Percentiles rank a stretch among this genome's conserved stretches.
phyloP scores from a whole-genome alignment of 1,140 invertebrate species.

The Mylabris phalerata region DNA sequence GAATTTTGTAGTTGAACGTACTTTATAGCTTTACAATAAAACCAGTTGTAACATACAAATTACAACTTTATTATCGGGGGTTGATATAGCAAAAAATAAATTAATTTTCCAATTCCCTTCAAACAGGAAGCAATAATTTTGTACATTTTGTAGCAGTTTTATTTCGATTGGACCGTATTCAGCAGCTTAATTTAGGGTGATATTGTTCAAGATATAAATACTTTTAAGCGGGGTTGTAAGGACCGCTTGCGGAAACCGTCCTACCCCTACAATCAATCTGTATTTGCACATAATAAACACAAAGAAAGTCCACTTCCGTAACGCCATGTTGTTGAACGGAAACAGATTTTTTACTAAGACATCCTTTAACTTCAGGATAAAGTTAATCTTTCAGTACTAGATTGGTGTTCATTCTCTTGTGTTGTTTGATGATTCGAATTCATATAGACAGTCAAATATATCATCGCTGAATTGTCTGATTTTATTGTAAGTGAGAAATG shows the following conservation, averaged over 20 bases:
- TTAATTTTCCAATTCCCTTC: constrained; percentile 9
- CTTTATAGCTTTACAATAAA: constrained; percentile 13
- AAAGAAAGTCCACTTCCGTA: constrained; percentile 19
- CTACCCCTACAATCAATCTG: constrained; percentile 17
- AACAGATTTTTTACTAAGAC: constrained; percentile 17
- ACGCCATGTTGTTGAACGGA: constrained; percentile 13
- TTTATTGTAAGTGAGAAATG: no score
- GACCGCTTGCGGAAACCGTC: constrained; percentile 12
- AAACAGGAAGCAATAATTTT: background rate
- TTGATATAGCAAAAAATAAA: constrained; percentile 14
- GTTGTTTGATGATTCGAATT: no score
- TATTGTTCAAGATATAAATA: constrained; percentile 17
- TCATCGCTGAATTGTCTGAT: no score
- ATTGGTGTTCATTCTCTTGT: no score
- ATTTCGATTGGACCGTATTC: constrained; percentile 9
- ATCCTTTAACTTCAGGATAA: no score
- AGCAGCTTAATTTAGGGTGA: constrained; percentile 13
- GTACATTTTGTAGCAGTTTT: constrained; percentile 9
- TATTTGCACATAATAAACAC: constrained; percentile 23
- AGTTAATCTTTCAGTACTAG: no score
- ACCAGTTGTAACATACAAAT: constrained; percentile 7
- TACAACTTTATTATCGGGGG: background rate
- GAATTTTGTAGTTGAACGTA: constrained; percentile 8
- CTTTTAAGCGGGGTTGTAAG: constrained; percentile 18
- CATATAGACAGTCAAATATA: no score